Conservation (phyloP, 1,140 invertebrate genomes). For the Pseudomyrmex cubaensis region DNA sequence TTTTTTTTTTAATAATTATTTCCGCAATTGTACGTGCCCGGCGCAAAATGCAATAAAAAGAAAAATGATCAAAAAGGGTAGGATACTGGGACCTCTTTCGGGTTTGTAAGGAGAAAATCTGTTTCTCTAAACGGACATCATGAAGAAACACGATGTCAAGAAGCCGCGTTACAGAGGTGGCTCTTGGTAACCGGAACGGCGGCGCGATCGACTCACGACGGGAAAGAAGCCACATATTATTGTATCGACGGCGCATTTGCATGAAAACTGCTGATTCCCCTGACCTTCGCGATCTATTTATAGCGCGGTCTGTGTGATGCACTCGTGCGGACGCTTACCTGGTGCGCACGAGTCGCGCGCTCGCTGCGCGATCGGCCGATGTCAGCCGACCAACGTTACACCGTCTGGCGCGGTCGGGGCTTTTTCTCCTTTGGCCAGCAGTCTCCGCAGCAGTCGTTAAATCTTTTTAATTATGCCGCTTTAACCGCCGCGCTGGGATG, state of each 20-base stretch:
- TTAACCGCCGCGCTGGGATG: neutral
- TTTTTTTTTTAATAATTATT: too few relatives aligned
- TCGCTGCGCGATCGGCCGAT: conserved; percentile 7
- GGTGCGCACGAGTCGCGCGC: conserved; percentile 34
- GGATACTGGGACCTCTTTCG: too few relatives aligned
- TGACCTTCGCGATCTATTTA: conserved; percentile 77
- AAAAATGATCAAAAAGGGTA: too few relatives aligned
- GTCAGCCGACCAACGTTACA: conserved; percentile 38
- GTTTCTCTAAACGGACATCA: too few relatives aligned
- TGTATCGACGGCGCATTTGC: conserved; percentile 78
- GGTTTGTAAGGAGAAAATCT: too few relatives aligned
- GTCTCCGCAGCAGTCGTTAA: neutral
- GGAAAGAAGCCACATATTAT: conserved; percentile 75
- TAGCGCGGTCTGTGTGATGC: conserved; percentile 69
- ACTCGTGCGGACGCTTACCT: conserved; percentile 66
- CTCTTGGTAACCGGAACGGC: conserved; percentile 13
- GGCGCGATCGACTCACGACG: neutral
- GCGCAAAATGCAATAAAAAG: too few relatives aligned
- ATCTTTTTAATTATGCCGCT: conserved; percentile 15
- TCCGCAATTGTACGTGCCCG: too few relatives aligned
- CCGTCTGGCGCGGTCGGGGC: conserved; percentile 24
- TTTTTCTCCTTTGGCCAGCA: neutral
- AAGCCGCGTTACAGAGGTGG: neutral
- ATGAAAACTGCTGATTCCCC: conserved; percentile 59
- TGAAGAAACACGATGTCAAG: too few relatives aligned